These are phyloP conservation scores for Halichoerus grypus DNA, from an alignment of 2,113 vertebrate genomes.

Conservation along the genomic window DNA sequence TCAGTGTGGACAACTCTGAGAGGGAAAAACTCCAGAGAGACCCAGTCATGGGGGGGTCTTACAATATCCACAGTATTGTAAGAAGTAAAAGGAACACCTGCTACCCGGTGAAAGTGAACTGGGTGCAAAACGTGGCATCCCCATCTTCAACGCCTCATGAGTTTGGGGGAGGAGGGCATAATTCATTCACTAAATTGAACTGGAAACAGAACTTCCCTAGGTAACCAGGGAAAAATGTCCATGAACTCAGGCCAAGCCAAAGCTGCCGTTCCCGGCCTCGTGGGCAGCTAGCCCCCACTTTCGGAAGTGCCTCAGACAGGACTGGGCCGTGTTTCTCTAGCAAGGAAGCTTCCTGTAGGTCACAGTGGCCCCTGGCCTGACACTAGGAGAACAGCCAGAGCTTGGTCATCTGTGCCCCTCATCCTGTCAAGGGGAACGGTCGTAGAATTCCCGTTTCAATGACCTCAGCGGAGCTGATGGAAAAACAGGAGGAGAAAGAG, in stretches of 20 bases:
- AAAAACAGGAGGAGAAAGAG: constrained; percentile 53
- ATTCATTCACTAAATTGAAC: neutral
- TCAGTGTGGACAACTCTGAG: neutral
- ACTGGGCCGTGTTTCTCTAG: neutral
- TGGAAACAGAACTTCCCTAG: neutral
- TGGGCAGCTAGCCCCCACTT: constrained; percentile 49
- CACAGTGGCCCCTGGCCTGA: constrained; percentile 21
- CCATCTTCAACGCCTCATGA: neutral
- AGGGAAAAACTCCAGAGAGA: neutral
- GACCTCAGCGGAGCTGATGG: constrained; percentile 44
- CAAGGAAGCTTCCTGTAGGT: constrained; percentile 72
- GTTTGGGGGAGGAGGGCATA: neutral
- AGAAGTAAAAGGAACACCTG: neutral
- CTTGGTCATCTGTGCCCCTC: constrained; percentile 50
- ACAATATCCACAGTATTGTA: neutral
- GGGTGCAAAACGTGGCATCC: neutral
- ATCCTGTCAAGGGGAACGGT: constrained; percentile 54
- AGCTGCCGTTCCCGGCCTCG: neutral
- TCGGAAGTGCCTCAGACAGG: constrained; percentile 60
- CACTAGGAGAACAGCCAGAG: neutral
- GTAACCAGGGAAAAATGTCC: neutral
- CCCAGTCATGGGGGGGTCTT: neutral
- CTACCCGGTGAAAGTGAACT: neutral
- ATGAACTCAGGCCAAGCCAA: constrained; percentile 55
- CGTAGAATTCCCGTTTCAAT: constrained; percentile 8